Evolutionary conservation across 2,797 vertebrate genomes (phyloP).

Genomic region (Leptodactylus fallax): DNA sequence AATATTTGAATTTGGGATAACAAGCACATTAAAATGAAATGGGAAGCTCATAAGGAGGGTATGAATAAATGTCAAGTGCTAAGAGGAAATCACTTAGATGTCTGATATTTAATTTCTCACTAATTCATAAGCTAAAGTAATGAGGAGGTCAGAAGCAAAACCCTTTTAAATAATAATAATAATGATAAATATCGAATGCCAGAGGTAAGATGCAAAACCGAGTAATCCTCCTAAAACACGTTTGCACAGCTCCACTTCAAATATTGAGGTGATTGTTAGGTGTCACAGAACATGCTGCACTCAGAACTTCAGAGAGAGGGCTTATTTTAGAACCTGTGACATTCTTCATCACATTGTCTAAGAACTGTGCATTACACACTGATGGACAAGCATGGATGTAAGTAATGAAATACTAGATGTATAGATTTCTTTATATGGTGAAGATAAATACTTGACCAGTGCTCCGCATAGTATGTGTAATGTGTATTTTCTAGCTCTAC

Average conservation of each 20-base stretch:
- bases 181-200: slow-evolving; percentile 5
- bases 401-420: background rate
- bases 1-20: slow-evolving; percentile 54
- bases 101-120: slow-evolving; percentile 52
- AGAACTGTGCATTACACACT: background rate
- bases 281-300: slow-evolving; percentile 12
- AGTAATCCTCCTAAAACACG: slow-evolving; percentile 18
- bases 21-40: slow-evolving; percentile 51
- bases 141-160: slow-evolving; percentile 43
- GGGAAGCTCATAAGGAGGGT: slow-evolving; percentile 31
- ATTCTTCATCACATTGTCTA: background rate
- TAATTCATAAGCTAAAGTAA: slow-evolving; percentile 50
- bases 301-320: background rate
- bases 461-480: background rate
- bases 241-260: slow-evolving; percentile 8
- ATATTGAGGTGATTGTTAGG: slow-evolving; percentile 28
- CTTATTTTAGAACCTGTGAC: background rate
- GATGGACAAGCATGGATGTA: background rate
- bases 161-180: slow-evolving; percentile 43
- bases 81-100: slow-evolving; percentile 50
- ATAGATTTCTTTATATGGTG: background rate
- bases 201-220: slow-evolving; percentile 19
- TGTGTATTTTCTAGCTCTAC: background rate
- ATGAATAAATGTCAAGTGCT: slow-evolving; percentile 58
- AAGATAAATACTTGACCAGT: background rate